phyloP scores from a whole-genome alignment of 2,797 vertebrate species.

The Centroberyx gerrardi region DNA sequence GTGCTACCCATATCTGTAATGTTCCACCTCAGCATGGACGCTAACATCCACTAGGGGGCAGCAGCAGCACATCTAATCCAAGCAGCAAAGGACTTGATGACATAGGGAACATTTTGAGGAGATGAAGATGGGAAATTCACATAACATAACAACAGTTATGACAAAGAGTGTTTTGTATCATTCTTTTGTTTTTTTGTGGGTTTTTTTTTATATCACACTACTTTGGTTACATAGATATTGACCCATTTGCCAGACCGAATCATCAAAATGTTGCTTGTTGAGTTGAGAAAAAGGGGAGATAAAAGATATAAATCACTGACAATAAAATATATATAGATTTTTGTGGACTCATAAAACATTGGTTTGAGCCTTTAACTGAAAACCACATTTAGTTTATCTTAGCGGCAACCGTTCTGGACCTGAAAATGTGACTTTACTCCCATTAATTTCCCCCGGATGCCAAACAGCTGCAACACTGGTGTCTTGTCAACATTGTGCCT shows the following conservation, averaged over 20 bases:
- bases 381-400: no score
- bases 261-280: not conserved
- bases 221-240: not conserved
- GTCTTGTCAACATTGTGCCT: not conserved
- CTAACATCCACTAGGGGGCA: constrained; percentile 74
- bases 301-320: not conserved
- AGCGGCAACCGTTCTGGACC: not conserved
- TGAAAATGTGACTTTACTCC: constrained; percentile 6
- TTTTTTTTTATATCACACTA: not conserved
- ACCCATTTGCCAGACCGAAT: not conserved
- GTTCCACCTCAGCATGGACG: not conserved
- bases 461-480: not conserved
- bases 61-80: constrained; percentile 61
- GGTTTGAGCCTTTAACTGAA: no score
- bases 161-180: not conserved
- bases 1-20: not conserved
- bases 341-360: no score
- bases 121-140: not conserved
- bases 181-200: not conserved
- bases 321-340: no score
- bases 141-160: not conserved
- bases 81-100: constrained; percentile 16
- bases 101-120: constrained; percentile 10
- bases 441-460: constrained; percentile 1
- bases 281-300: not conserved